These are phyloP conservation scores for Catharus bicknelli DNA, from an alignment of 2,113 vertebrate species.

Conservation along the genomic window DNA sequence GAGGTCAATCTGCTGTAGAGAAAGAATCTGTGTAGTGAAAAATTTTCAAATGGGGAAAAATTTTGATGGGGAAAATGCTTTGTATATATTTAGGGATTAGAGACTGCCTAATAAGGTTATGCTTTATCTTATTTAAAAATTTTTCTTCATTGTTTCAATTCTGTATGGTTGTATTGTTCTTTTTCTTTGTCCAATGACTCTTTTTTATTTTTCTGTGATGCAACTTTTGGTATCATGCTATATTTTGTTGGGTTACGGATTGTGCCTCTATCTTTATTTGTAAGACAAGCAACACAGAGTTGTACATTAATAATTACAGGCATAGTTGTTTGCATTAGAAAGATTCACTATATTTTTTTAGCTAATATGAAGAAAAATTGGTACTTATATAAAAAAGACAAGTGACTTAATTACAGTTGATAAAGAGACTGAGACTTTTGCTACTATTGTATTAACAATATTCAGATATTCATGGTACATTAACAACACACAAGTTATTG, in stretches of 20 bases:
- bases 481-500: neutral
- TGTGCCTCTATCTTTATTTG: neutral
- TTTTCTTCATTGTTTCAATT: neutral
- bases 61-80: neutral
- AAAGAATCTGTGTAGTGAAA: neutral
- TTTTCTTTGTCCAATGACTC: neutral
- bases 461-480: neutral
- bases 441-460: neutral
- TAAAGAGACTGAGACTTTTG: neutral
- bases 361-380: neutral
- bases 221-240: neutral
- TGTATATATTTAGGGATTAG: neutral
- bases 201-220: neutral
- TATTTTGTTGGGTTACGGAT: neutral
- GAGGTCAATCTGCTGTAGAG: neutral
- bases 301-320: neutral
- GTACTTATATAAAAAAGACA: neutral
- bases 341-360: neutral
- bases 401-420: neutral
- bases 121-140: neutral
- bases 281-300: neutral
- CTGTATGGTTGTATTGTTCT: accelerated
- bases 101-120: neutral
- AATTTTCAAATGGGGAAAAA: neutral
- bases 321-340: neutral